phyloP scores from a whole-genome alignment of 2,888 invertebrate species.

The Scrobipalpa costella region DNA sequence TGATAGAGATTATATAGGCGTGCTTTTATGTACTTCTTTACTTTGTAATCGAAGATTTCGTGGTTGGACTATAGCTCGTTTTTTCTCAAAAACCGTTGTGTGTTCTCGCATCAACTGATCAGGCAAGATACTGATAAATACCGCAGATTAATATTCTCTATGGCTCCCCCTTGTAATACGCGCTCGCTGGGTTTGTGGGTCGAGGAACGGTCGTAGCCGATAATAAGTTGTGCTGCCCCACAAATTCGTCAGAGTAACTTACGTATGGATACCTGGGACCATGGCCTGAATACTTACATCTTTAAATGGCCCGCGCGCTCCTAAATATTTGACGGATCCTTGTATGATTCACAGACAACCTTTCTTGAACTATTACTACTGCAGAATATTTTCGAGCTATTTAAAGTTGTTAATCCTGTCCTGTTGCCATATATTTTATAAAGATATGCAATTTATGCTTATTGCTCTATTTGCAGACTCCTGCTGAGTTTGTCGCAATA shows the following conservation, averaged over 20 bases:
- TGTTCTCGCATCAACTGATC: conserved; percentile 29
- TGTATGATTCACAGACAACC: conserved; percentile 9
- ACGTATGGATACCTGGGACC: conserved; percentile 43
- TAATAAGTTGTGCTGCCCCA: conserved; percentile 56
- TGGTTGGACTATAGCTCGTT: no score
- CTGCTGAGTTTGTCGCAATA: conserved; percentile 21
- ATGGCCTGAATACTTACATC: conserved; percentile 51
- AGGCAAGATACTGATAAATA: conserved; percentile 36
- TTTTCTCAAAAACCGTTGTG: not conserved
- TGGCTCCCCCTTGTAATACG: conserved; percentile 49
- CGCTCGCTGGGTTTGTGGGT: conserved; percentile 64
- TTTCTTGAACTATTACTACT: conserved; percentile 6
- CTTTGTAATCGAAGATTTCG: no score
- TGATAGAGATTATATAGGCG: no score
- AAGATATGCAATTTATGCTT: conserved; percentile 5
- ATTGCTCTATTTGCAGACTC: conserved; percentile 9
- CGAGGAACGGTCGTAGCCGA: conserved; percentile 64
- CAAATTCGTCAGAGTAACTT: conserved; percentile 56
- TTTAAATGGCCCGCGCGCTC: conserved; percentile 28
- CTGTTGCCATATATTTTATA: not conserved
- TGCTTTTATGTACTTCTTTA: not conserved
- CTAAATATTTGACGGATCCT: conserved; percentile 23
- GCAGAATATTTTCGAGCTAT: not conserved
- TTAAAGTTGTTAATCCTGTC: not conserved
- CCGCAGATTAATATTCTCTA: conserved; percentile 58